Conservation (phyloP, 2,888 invertebrate species). For the Drosophila lutescens region DNA sequence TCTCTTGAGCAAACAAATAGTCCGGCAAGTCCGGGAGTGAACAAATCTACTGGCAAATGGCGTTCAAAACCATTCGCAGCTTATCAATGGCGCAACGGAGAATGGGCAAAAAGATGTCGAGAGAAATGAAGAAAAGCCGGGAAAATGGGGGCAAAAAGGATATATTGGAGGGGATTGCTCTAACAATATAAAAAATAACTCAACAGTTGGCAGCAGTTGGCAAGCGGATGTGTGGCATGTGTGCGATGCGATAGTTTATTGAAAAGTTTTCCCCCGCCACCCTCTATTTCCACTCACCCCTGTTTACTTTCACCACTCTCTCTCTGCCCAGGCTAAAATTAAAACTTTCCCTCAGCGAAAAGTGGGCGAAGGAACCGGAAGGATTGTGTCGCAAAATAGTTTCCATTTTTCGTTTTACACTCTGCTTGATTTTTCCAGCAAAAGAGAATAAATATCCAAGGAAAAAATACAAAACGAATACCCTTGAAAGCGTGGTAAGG, state of each 20-base stretch:
- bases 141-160: not conserved
- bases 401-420: slow-evolving; percentile 39
- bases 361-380: slow-evolving; percentile 5
- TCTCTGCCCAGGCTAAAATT: slow-evolving; percentile 35
- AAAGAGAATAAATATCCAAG: slow-evolving; percentile 3
- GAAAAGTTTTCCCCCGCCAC: slow-evolving; percentile 49
- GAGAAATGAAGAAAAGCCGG: slow-evolving; percentile 8
- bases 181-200: slow-evolving; percentile 60
- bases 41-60: slow-evolving; percentile 62
- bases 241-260: slow-evolving; percentile 55
- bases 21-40: slow-evolving; percentile 20
- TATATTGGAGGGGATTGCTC: slow-evolving; percentile 4
- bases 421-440: slow-evolving; percentile 5
- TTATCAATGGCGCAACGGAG: slow-evolving; percentile 56
- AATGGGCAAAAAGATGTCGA: slow-evolving; percentile 10
- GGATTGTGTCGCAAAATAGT: slow-evolving; percentile 54
- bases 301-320: slow-evolving; percentile 20
- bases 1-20: slow-evolving; percentile 12
- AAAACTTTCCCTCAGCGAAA: slow-evolving; percentile 33
- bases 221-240: slow-evolving; percentile 42
- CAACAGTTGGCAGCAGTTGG: slow-evolving; percentile 62
- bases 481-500: not conserved
- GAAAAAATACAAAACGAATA: not conserved
- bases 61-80: slow-evolving; percentile 57
- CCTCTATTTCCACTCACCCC: not conserved